phyloP scores from a whole-genome alignment of 2,113 vertebrate species.

The Cephalopterus ornatus region DNA sequence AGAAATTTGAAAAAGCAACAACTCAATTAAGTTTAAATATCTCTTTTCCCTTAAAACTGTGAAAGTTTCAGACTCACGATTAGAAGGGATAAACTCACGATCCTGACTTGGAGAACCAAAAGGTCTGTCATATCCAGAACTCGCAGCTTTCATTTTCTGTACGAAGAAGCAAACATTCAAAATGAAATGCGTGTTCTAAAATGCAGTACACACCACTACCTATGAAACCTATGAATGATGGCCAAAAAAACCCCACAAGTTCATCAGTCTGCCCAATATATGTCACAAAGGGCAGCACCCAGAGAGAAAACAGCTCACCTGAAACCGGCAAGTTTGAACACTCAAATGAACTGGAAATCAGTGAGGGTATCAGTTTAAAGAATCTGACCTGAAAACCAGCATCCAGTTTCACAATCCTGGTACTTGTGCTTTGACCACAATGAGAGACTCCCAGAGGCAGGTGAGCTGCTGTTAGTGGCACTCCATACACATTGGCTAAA shows the following conservation, averaged over 20 bases:
- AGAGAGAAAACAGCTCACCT: background rate
- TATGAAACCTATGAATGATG: background rate
- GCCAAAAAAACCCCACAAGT: background rate
- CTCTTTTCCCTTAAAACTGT: background rate
- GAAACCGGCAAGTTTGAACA: background rate
- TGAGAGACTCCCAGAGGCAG: constrained; percentile 62
- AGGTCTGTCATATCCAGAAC: background rate
- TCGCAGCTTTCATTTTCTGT: constrained; percentile 47
- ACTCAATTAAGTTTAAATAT: background rate
- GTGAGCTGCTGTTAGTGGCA: constrained; percentile 75
- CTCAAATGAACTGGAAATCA: background rate
- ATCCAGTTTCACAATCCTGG: constrained; percentile 64
- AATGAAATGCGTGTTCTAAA: background rate
- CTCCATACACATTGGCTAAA: constrained; percentile 66
- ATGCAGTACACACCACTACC: background rate
- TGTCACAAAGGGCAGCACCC: background rate
- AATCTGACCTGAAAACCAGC: constrained; percentile 70
- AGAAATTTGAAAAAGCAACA: background rate
- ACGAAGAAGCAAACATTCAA: background rate
- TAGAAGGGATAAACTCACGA: background rate
- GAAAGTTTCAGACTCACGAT: constrained; percentile 45
- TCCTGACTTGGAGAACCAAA: constrained; percentile 5
- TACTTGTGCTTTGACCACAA: constrained; percentile 4
- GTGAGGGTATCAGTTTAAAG: background rate
- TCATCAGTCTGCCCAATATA: background rate